These are phyloP conservation scores for Bombus turneri DNA, from an alignment of 1,140 invertebrate genomes.

Conservation along the genomic window DNA sequence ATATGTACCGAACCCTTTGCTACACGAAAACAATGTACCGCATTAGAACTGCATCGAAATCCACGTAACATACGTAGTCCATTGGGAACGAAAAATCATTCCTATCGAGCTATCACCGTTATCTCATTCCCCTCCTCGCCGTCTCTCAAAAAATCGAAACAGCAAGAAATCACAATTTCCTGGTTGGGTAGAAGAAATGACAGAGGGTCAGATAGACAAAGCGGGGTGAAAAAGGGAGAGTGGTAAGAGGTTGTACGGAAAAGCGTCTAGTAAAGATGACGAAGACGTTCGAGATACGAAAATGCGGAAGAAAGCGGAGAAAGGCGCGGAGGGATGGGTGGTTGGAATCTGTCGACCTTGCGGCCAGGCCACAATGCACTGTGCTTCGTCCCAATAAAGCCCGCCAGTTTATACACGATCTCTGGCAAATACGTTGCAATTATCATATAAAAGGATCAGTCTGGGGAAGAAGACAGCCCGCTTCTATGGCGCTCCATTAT, in stretches of 20 bases:
- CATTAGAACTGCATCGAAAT: too few species aligned
- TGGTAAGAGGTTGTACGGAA: too few species aligned
- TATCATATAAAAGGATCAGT: constrained; percentile 79
- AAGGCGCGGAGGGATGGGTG: constrained; percentile 14
- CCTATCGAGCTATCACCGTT: too few species aligned
- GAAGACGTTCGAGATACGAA: background rate
- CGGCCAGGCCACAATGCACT: constrained; percentile 55
- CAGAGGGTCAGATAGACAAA: background rate
- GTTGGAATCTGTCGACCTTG: constrained; percentile 57
- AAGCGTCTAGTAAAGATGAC: background rate
- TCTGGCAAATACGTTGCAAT: constrained; percentile 75
- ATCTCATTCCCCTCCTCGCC: too few species aligned
- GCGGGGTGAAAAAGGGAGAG: too few species aligned
- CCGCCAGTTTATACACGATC: constrained; percentile 70
- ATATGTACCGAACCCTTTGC: too few species aligned
- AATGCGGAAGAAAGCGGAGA: background rate
- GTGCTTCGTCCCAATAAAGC: constrained; percentile 67
- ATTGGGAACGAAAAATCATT: too few species aligned
- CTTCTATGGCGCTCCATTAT: constrained; percentile 65
- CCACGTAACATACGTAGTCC: too few species aligned
- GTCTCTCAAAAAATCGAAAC: too few species aligned
- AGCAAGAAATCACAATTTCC: too few species aligned
- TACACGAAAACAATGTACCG: too few species aligned
- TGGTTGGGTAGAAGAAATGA: background rate
- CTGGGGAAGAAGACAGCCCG: constrained; percentile 55